Percentiles rank a stretch among this genome's conserved stretches.
phyloP scores from a whole-genome alignment of 37 sponge, comb jelly and placozoan species.

The Spongilla lacustris region DNA sequence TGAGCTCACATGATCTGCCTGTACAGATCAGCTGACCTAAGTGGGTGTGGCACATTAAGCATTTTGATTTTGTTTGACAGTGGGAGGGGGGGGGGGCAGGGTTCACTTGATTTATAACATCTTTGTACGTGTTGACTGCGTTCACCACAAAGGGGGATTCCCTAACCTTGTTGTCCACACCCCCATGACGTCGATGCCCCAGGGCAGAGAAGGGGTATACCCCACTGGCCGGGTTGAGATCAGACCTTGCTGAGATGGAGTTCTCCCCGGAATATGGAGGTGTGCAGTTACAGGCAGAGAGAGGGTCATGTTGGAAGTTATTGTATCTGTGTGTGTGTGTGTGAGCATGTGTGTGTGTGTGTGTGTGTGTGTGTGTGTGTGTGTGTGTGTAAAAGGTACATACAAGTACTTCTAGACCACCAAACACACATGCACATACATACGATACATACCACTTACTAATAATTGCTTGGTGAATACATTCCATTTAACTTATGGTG shows the following conservation, averaged over 20 bases:
- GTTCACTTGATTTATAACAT: no score
- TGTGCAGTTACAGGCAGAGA: slow-evolving; percentile 88
- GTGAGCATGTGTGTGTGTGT: no score
- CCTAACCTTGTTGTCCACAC: slow-evolving; percentile 88
- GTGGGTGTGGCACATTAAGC: no score
- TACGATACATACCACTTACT: not conserved
- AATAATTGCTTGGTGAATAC: no score
- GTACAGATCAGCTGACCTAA: no score
- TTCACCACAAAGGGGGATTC: not conserved
- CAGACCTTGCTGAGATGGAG: slow-evolving; percentile 89
- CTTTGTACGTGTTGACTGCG: no score
- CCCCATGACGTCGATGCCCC: slow-evolving; percentile 91
- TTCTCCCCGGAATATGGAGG: slow-evolving; percentile 96
- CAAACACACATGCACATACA: not conserved
- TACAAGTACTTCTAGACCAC: not conserved
- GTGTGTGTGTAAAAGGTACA: not conserved
- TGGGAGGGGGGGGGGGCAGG: no score
- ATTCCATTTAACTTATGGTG: no score
- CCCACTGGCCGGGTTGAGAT: slow-evolving; percentile 93
- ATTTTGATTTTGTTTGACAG: no score
- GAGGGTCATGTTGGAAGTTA: slow-evolving; percentile 90
- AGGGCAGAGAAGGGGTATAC: slow-evolving; percentile 86
- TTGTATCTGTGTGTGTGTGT: slow-evolving; percentile 75
- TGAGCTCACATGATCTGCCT: no score
- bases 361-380: not conserved